Conservation (phyloP, 2,113 vertebrate species). For the Cygnus buccinator region DNA sequence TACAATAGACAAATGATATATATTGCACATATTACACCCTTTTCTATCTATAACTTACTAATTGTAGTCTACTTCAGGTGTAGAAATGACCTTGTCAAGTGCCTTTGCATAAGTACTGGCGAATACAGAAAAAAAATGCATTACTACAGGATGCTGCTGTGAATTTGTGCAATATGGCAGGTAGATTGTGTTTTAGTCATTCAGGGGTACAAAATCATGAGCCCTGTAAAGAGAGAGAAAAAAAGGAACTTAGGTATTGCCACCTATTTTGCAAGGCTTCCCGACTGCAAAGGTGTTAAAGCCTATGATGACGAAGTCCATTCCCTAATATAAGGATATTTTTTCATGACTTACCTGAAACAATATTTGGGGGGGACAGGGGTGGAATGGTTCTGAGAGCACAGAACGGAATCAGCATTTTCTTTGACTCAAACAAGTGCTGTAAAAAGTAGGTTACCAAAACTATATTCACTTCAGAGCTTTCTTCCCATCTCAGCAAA, state of each 20-base stretch:
- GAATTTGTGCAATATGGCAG: background rate
- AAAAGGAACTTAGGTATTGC: background rate
- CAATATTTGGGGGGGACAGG: background rate
- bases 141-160: background rate
- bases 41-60: background rate
- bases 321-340: background rate
- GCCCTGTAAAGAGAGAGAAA: background rate
- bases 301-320: background rate
- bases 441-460: background rate
- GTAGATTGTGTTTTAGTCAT: background rate
- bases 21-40: background rate
- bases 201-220: background rate
- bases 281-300: background rate
- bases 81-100: background rate
- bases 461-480: background rate
- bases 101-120: background rate
- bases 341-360: background rate
- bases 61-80: background rate
- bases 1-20: background rate
- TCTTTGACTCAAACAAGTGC: background rate
- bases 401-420: background rate
- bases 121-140: background rate
- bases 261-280: background rate
- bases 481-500: background rate
- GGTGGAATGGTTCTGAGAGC: background rate